Evolutionary conservation across 2,888 invertebrate genomes (phyloP).

Genomic region (Leptopilina myrica): DNA sequence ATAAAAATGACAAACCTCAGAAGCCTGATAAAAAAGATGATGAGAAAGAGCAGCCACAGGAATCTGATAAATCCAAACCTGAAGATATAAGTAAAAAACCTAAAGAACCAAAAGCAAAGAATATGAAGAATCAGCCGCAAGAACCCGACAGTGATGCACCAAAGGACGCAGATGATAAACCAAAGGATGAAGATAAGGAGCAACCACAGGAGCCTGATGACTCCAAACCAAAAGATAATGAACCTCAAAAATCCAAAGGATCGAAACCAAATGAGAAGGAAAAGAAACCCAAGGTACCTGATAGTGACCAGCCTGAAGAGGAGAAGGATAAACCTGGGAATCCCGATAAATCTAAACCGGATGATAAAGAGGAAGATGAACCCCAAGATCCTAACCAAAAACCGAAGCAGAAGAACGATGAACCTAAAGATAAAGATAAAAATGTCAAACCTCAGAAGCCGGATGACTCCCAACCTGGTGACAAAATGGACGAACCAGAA

Average conservation of each 20-base stretch:
- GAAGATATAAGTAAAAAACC: not conserved
- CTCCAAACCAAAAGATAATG: not conserved
- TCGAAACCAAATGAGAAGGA: not conserved
- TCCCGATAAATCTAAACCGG: not conserved
- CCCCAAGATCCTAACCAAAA: not conserved
- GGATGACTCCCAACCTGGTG: constrained; percentile 7
- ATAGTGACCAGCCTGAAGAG: not conserved
- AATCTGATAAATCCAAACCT: constrained; percentile 29
- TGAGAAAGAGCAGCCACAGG: not conserved
- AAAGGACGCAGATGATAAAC: constrained; percentile 1
- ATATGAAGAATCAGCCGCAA: not conserved
- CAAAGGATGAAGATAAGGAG: too few relatives aligned
- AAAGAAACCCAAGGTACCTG: not conserved
- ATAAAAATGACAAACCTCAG: not conserved
- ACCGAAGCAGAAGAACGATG: not conserved
- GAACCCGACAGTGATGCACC: not conserved
- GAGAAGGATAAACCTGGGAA: constrained; percentile 5
- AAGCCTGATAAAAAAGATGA: too few relatives aligned
- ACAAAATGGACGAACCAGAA: not conserved
- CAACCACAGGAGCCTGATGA: too few relatives aligned
- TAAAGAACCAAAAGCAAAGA: not conserved
- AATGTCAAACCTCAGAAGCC: not conserved
- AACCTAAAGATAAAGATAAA: not conserved
- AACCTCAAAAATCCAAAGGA: not conserved
- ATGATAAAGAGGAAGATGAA: not conserved